Percentiles rank a stretch among this genome's conserved stretches.
phyloP scores from a whole-genome alignment of 2,797 vertebrate genomes.

The Alouatta caraya region DNA sequence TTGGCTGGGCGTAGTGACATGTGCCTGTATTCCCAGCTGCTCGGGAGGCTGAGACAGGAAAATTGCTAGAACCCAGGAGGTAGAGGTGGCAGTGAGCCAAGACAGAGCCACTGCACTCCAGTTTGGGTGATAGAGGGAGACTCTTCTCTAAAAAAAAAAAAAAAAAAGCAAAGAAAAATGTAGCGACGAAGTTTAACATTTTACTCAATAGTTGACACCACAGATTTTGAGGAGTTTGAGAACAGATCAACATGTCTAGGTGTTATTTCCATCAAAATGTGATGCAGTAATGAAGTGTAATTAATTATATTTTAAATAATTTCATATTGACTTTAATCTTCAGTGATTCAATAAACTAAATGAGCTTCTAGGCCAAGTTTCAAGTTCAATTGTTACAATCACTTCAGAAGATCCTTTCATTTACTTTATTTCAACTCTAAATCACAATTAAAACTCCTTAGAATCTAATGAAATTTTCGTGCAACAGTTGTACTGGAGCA shows the following conservation, averaged over 20 bases:
- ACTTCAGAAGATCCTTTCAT: not conserved
- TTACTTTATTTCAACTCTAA: constrained; percentile 25
- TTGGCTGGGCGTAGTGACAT: not conserved
- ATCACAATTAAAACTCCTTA: not conserved
- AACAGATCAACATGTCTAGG: constrained; percentile 17
- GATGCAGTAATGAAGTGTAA: constrained; percentile 12
- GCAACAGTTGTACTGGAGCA: not conserved
- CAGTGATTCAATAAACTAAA: constrained; percentile 39
- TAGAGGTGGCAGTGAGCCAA: too few species aligned
- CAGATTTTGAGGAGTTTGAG: not conserved
- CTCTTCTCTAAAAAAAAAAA: too few species aligned
- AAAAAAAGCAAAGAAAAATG: not conserved
- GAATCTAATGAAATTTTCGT: not conserved
- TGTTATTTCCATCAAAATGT: constrained; percentile 37
- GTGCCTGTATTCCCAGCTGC: not conserved
- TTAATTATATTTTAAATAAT: constrained; percentile 36
- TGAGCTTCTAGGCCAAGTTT: not conserved
- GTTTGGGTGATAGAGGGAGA: not conserved
- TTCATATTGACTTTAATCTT: constrained; percentile 32
- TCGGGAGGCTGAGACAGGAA: not conserved
- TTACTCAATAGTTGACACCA: not conserved
- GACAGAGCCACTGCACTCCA: not conserved
- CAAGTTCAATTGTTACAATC: not conserved
- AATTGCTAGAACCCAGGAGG: not conserved
- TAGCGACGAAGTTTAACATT: not conserved